phyloP scores from a whole-genome alignment of 1,140 invertebrate species.

The Heterodera schachtii region DNA sequence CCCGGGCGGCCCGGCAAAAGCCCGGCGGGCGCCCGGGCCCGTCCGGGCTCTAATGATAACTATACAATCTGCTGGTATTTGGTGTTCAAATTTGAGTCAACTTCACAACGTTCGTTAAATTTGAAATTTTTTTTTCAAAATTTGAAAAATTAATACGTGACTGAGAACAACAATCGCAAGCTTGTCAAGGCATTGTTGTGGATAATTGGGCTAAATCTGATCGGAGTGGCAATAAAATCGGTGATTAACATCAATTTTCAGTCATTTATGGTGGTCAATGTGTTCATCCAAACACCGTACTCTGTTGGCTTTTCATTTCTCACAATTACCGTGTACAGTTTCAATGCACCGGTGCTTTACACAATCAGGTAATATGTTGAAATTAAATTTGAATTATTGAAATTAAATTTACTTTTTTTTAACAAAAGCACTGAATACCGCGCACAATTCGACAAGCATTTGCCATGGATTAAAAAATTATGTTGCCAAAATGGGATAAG shows the following conservation, averaged over 20 bases:
- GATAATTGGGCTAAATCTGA: background rate
- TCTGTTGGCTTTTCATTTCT: background rate
- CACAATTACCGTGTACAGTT: background rate
- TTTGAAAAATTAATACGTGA: background rate
- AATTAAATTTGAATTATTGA: too few species aligned
- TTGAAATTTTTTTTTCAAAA: too few species aligned
- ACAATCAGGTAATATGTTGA: background rate
- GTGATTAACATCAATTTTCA: background rate
- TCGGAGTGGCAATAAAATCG: background rate
- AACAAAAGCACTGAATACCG: too few species aligned
- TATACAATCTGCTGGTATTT: background rate
- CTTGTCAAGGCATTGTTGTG: background rate
- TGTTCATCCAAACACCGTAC: background rate
- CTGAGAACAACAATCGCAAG: background rate
- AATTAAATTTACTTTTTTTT: too few species aligned
- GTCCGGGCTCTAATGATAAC: too few species aligned
- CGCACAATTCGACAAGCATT: too few species aligned
- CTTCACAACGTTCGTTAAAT: background rate
- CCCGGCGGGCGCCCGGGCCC: too few species aligned
- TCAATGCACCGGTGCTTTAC: conserved; percentile 5
- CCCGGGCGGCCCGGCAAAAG: too few species aligned
- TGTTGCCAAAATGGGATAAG: too few species aligned
- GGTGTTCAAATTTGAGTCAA: background rate
- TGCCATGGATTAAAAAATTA: too few species aligned
- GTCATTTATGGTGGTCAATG: background rate